Conservation (phyloP, 2,113 vertebrate species). For the Riparia riparia region DNA sequence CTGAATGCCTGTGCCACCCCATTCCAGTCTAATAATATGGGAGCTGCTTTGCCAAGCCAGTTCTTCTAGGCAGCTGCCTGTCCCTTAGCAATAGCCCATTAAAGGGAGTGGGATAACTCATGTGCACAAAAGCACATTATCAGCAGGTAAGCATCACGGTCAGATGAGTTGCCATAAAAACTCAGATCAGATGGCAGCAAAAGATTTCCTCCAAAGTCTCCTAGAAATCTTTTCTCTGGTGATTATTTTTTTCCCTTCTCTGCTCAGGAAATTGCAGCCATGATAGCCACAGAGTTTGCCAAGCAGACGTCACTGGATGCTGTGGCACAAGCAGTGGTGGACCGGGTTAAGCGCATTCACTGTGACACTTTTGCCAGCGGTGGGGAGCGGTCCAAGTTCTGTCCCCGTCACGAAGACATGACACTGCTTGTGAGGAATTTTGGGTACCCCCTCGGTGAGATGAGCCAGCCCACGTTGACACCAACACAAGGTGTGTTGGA, state of each 20-base stretch:
- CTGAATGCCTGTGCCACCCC: neutral
- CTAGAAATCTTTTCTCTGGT: neutral
- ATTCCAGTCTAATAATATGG: neutral
- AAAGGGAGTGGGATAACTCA: neutral
- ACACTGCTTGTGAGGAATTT: conserved; percentile 94
- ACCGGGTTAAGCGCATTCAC: conserved; percentile 92
- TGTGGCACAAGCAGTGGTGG: conserved; percentile 94
- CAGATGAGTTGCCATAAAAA: neutral
- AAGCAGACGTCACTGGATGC: conserved; percentile 90
- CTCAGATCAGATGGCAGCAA: neutral
- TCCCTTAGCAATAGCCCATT: neutral
- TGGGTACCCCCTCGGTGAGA: conserved; percentile 85
- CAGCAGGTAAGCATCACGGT: neutral
- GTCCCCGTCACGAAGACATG: conserved; percentile 95
- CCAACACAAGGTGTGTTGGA: conserved; percentile 85
- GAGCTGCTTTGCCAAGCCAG: neutral
- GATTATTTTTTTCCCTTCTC: fast-evolving
- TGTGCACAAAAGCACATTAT: neutral
- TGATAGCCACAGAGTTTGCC: conserved; percentile 95
- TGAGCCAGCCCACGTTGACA: conserved; percentile 83
- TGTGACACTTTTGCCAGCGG: conserved; percentile 91
- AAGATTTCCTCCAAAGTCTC: neutral
- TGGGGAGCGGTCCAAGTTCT: conserved; percentile 87
- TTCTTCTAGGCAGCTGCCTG: neutral
- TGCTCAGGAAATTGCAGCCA: conserved; percentile 92